A percentile compares a stretch with the other conserved stretches of the same genome.
Evolutionary conservation across 1,140 invertebrate species (phyloP).

Genomic region (Drosophila arizonae): DNA sequence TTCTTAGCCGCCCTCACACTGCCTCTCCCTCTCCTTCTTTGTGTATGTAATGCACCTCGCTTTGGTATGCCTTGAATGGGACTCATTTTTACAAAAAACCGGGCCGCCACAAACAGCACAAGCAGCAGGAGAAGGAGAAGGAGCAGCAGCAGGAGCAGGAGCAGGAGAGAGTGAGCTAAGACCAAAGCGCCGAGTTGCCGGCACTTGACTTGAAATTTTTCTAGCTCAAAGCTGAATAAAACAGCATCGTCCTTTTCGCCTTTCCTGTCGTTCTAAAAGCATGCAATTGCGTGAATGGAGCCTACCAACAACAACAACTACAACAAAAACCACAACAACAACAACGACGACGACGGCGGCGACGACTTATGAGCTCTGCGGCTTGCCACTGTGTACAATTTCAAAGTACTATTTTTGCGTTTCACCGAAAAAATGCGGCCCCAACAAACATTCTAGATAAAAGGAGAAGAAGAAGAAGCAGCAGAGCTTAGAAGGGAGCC

Average conservation of each 20-base stretch:
- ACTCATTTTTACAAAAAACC: constrained; percentile 63
- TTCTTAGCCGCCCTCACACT: neutral
- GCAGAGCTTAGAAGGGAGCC: constrained; percentile 10
- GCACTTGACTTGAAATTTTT: constrained; percentile 57
- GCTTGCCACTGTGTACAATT: constrained; percentile 66
- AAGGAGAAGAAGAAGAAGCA: constrained; percentile 60
- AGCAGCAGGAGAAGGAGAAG: constrained; percentile 7
- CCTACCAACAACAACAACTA: too few relatives aligned
- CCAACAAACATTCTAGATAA: constrained; percentile 58
- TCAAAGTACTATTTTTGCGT: constrained; percentile 58
- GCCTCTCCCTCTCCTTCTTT: neutral
- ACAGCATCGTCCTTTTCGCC: constrained; percentile 22
- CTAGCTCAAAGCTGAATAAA: constrained; percentile 41
- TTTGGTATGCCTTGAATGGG: constrained; percentile 30
- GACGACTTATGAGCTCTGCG: constrained; percentile 43
- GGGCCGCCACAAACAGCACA: constrained; percentile 50
- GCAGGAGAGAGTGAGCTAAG: constrained; percentile 13
- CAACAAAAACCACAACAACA: neutral
- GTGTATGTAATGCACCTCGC: constrained; percentile 36
- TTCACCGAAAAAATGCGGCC: constrained; percentile 63
- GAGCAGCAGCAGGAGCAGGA: constrained; percentile 11
- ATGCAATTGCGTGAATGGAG: constrained; percentile 17
- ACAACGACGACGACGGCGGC: neutral
- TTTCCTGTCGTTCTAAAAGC: constrained; percentile 18
- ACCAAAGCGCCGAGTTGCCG: constrained; percentile 46